Conservation (phyloP, 1,140 invertebrate species). For the Temnothorax longispinosus region DNA sequence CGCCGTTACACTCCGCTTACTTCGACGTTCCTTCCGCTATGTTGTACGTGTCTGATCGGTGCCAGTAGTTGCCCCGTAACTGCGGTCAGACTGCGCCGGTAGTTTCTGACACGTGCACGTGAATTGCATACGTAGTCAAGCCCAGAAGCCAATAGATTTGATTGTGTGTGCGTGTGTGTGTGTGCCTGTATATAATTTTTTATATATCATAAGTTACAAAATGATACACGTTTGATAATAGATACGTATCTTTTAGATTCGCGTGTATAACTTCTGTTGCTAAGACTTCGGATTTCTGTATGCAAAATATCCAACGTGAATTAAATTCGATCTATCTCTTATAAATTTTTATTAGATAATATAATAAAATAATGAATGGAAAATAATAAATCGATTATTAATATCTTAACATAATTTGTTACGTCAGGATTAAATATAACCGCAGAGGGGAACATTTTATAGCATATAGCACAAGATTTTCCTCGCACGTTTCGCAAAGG, state of each 20-base stretch:
- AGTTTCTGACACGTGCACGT: constrained; percentile 17
- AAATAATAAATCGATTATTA: not conserved
- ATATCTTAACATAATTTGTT: not conserved
- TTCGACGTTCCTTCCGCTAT: constrained; percentile 36
- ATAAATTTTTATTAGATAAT: constrained; percentile 3
- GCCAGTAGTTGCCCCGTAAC: constrained; percentile 30
- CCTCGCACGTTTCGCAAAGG: not conserved
- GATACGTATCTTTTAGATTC: not conserved
- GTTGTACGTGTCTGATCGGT: constrained; percentile 37
- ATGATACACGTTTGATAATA: not conserved
- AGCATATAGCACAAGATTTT: not conserved
- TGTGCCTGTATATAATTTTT: not conserved
- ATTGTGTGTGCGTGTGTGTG: not conserved
- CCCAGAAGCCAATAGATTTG: not conserved
- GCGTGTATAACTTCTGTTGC: not conserved
- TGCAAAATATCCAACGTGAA: not conserved
- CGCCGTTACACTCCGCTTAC: constrained; percentile 43
- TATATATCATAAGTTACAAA: not conserved
- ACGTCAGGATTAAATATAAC: not conserved
- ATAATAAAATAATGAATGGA: not conserved
- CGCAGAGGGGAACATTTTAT: not conserved
- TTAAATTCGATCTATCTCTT: not conserved
- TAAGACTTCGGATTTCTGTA: no score
- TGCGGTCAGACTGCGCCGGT: constrained; percentile 20
- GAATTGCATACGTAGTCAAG: not conserved